Conservation (phyloP, 2,888 invertebrate species). For the Halictus quadricinctus region DNA sequence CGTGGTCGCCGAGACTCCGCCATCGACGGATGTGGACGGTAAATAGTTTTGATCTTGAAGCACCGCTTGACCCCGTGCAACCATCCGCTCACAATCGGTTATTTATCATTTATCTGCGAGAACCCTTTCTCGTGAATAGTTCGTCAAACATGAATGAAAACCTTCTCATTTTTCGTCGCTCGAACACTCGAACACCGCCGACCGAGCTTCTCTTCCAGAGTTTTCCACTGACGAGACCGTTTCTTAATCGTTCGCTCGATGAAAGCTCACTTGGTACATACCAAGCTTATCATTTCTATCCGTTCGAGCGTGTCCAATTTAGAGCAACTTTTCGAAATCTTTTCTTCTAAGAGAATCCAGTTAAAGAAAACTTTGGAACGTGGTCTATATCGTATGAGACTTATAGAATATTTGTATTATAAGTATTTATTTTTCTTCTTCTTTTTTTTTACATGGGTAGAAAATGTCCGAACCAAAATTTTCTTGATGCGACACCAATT, state of each 20-base stretch:
- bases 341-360: not conserved
- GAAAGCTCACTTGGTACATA: not conserved
- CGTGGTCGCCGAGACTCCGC: conserved; percentile 59
- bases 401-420: not conserved
- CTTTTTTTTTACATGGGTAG: not conserved
- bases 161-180: not conserved
- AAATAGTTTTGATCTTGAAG: conserved; percentile 31
- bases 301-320: not conserved
- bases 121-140: not conserved
- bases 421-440: not conserved
- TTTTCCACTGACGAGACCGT: not conserved
- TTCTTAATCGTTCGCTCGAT: not conserved
- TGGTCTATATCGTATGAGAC: not conserved
- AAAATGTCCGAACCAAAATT: not conserved
- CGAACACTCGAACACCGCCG: not conserved
- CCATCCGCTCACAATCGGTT: not conserved
- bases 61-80: not conserved
- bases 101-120: not conserved
- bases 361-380: not conserved
- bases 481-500: no score
- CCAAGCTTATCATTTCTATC: not conserved
- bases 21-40: conserved; percentile 61
- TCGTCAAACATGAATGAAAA: conserved; percentile 12
- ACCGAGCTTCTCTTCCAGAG: not conserved
- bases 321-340: no score